Base-by-base conservation (phyloP, 2,888 invertebrate species). In the Tigriopus californicus region DNA sequence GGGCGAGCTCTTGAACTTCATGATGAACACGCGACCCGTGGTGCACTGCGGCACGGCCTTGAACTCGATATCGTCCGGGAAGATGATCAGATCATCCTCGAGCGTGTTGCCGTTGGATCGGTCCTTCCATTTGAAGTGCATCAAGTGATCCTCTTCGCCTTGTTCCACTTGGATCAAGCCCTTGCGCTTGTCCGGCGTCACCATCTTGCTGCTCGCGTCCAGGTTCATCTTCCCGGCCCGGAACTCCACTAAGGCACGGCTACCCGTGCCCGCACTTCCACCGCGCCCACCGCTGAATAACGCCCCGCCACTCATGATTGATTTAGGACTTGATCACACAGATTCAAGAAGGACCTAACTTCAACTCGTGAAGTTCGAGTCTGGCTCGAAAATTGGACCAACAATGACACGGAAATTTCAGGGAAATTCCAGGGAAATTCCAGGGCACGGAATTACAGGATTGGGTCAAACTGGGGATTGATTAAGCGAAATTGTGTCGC, bases 91-190 rank as follows among this genome's bases (percentile, higher is more conserved):
- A 74, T 98, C 98, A 81, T 82, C 81, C 73, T 98, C 97, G 74
- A 97, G 97, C 12, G 91, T 84, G 65, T 83, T 81, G 58, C 92
- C 91, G 51, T 84, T 81, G 49, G 85, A 83, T 53, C 98, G 81
- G 74, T 99, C 97, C 74, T 97, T 97, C 98, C 98, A 98, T 72
- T 97, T 97, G 70, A 98, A 95, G 74, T 98, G 98, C 85, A 97
- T 94, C 61, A 98, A 73, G 0, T 90, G 88, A 72, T 98, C 98
- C 66, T 95, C 94, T 3, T 41, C 51, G n/a, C 56, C 56, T 41
- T 56, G 56, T 24, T 56, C 56, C 18, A 56, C 24, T 11, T 20
- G n/a, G 10, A 44, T 18, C n/a, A 44, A 58, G 91, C 98, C 98
- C 75, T 97, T 97, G 67, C 94, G 81, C 65, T 86, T 87, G 70